A percentile compares a stretch with the other conserved stretches of the same genome.
phyloP scores from a whole-genome alignment of 1,140 invertebrate species.

The Aethina tumida region DNA sequence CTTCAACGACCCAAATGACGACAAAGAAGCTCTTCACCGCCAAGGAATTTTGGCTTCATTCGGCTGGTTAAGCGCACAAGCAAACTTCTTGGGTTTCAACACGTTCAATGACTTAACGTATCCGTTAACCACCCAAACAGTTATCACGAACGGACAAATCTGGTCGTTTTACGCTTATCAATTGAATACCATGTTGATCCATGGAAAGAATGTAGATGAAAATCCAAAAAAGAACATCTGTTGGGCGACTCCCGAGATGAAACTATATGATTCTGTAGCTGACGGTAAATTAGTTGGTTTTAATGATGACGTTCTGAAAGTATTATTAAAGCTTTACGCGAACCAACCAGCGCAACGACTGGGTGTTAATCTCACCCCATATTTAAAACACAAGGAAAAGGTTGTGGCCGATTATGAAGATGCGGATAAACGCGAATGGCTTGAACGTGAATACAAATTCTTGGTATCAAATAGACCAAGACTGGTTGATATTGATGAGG shows the following conservation, averaged over 20 bases:
- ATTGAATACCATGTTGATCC: conserved; percentile 69
- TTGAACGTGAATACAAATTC: conserved; percentile 58
- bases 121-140: conserved; percentile 72
- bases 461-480: conserved; percentile 53
- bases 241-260: conserved; percentile 59
- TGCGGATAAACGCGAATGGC: conserved; percentile 52
- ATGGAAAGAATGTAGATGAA: conserved; percentile 45
- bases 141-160: conserved; percentile 73
- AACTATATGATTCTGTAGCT: conserved; percentile 67
- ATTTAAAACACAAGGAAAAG: conserved; percentile 48
- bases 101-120: conserved; percentile 80
- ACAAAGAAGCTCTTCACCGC: conserved; percentile 51
- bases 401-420: conserved; percentile 57
- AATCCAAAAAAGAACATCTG: conserved; percentile 72
- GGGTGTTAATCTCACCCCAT: conserved; percentile 61
- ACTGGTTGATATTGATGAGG: conserved; percentile 50
- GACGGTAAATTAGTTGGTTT: conserved; percentile 63
- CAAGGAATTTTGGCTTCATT: conserved; percentile 69
- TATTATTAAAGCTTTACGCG: conserved; percentile 63
- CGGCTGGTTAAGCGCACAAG: conserved; percentile 68
- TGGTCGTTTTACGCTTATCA: conserved; percentile 84
- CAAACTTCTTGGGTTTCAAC: conserved; percentile 79
- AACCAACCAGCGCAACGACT: conserved; percentile 54
- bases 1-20: conserved; percentile 39
- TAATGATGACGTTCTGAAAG: conserved; percentile 69